Conservation (phyloP, 2,113 vertebrate genomes). For the Boulengeromyrus knoepffleri region DNA sequence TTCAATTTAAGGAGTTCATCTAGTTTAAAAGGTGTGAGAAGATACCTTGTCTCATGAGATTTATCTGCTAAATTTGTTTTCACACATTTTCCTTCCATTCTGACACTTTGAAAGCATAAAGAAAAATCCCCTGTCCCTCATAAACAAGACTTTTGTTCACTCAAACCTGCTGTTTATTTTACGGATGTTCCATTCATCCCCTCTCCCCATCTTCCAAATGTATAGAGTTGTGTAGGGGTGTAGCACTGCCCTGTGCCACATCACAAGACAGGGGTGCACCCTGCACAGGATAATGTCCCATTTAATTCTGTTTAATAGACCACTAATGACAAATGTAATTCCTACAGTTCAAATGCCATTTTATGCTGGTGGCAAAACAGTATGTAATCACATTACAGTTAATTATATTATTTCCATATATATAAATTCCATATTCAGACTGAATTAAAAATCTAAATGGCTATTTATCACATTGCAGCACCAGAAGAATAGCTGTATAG, state of each 20-base stretch:
- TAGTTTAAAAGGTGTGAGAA: background rate
- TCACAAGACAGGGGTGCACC: background rate
- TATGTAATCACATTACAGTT: background rate
- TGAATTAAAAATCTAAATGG: background rate
- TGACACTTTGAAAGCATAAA: background rate
- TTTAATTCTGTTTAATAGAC: background rate
- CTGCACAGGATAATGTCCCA: background rate
- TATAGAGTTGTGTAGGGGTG: background rate
- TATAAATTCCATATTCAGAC: background rate
- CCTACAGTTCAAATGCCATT: slow-evolving; percentile 3
- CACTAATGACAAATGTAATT: background rate
- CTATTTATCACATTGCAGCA: background rate
- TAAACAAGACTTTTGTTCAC: too few species aligned
- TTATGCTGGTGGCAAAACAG: background rate
- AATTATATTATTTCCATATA: background rate
- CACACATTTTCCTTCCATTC: background rate
- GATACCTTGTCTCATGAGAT: background rate
- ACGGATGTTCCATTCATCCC: background rate
- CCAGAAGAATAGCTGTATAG: background rate
- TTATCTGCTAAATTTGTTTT: slow-evolving; percentile 3
- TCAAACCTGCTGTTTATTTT: background rate
- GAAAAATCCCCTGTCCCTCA: background rate
- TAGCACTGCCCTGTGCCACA: background rate
- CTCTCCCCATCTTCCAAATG: background rate
- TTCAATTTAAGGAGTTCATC: background rate